Evolutionary conservation across 2,113 vertebrate species (phyloP).

Genomic region (Phyllopteryx taeniolatus): DNA sequence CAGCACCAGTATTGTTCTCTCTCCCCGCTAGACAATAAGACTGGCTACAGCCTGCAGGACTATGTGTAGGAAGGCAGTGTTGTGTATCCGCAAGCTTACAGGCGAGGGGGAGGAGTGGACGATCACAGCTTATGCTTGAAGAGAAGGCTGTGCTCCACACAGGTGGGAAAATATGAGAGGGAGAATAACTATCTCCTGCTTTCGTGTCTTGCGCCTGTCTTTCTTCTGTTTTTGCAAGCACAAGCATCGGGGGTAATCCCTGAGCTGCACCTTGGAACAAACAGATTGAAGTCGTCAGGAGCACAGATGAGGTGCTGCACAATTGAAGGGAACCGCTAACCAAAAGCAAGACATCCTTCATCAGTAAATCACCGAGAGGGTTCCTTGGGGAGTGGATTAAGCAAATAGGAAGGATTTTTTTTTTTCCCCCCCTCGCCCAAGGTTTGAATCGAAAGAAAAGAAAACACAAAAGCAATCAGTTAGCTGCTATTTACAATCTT

Average conservation of each 20-base stretch:
- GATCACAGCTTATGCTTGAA: slow-evolving; percentile 31
- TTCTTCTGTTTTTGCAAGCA: slow-evolving; percentile 71
- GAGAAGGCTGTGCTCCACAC: slow-evolving; percentile 39
- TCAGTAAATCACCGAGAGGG: slow-evolving; percentile 62
- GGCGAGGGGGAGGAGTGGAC: slow-evolving; percentile 47
- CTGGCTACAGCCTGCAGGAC: slow-evolving; percentile 87
- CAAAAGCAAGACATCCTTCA: slow-evolving; percentile 62
- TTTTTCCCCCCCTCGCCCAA: slow-evolving; percentile 48
- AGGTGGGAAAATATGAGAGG: slow-evolving; percentile 41
- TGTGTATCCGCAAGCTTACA: slow-evolving; percentile 36
- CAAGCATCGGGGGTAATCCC: slow-evolving; percentile 72
- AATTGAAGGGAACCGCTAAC: slow-evolving; percentile 53
- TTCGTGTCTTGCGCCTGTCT: slow-evolving; percentile 36
- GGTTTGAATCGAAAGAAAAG: slow-evolving; percentile 55
- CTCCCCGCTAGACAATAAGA: slow-evolving; percentile 75
- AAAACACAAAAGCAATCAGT: slow-evolving; percentile 77
- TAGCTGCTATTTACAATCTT: slow-evolving; percentile 78
- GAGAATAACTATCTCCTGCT: slow-evolving; percentile 46
- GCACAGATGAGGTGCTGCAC: slow-evolving; percentile 55
- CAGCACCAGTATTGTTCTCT: slow-evolving; percentile 78
- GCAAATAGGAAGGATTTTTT: slow-evolving; percentile 51
- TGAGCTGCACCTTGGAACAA: slow-evolving; percentile 57
- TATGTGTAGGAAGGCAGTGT: slow-evolving; percentile 80
- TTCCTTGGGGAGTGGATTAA: slow-evolving; percentile 66
- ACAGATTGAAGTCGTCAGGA: slow-evolving; percentile 52